phyloP scores from a whole-genome alignment of 2,113 vertebrate genomes.

The Strigops habroptila region DNA sequence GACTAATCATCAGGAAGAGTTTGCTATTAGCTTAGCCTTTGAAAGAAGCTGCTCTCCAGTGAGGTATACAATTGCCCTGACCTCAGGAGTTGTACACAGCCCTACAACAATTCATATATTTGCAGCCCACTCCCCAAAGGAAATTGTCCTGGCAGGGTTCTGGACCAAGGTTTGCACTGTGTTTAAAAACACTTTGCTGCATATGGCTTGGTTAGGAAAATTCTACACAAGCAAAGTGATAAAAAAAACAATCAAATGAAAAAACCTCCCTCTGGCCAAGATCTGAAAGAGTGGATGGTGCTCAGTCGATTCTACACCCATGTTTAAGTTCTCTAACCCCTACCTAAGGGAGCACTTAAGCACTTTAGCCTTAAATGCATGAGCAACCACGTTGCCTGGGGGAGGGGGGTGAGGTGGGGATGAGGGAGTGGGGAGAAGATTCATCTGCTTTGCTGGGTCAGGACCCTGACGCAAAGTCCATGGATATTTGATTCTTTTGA shows the following conservation, averaged over 20 bases:
- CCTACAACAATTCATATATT: neutral
- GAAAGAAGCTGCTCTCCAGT: neutral
- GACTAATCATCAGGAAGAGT: neutral
- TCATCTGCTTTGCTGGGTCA: conserved; percentile 21
- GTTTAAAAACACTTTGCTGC: neutral
- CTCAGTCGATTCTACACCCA: neutral
- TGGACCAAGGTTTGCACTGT: neutral
- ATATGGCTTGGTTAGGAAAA: neutral
- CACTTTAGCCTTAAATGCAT: conserved; percentile 18
- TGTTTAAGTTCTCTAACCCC: neutral
- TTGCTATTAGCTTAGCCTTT: neutral
- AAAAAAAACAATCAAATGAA: conserved; percentile 10
- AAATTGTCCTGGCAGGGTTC: neutral
- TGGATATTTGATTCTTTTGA: neutral
- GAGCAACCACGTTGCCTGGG: neutral
- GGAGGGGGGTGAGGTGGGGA: neutral
- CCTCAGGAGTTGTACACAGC: neutral
- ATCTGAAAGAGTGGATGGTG: neutral
- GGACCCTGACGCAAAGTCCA: neutral
- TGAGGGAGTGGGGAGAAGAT: neutral
- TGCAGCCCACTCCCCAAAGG: neutral
- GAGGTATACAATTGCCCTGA: neutral
- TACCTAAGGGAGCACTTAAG: conserved; percentile 47
- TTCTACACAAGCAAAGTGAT: neutral
- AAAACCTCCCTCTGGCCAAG: neutral